Conservation (phyloP, 1,140 invertebrate species). For the Chironomus tepperi region DNA sequence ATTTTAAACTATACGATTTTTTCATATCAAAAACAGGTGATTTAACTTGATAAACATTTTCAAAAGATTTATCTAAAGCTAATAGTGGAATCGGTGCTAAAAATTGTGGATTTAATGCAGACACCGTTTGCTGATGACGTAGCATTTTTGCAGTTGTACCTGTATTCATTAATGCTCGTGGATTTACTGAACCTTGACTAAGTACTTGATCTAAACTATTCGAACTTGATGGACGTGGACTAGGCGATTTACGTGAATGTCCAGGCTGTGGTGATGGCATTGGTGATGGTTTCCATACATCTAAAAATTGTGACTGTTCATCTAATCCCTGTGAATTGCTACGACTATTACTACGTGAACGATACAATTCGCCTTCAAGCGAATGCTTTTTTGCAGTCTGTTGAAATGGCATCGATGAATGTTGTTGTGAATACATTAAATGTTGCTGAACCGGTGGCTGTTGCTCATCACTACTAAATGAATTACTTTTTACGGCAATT, state of each 20-base stretch:
- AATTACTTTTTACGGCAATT: constrained; percentile 20
- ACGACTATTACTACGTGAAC: constrained; percentile 38
- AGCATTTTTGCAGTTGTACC: constrained; percentile 18
- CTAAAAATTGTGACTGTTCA: neutral
- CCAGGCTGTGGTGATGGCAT: neutral
- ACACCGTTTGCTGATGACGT: neutral
- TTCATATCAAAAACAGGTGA: constrained; percentile 28
- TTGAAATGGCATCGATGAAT: neutral
- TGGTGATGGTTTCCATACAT: constrained; percentile 11
- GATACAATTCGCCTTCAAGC: constrained; percentile 37
- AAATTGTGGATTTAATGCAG: constrained; percentile 15
- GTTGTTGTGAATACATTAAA: neutral
- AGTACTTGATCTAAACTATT: constrained; percentile 4
- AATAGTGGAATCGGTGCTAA: constrained; percentile 10
- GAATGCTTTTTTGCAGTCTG: constrained; percentile 29
- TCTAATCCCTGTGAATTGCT: constrained; percentile 34
- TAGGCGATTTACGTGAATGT: neutral
- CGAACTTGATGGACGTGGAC: neutral
- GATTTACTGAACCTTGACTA: constrained; percentile 7
- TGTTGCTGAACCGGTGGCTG: neutral
- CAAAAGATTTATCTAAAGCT: constrained; percentile 21
- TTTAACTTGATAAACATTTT: constrained; percentile 20
- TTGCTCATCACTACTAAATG: constrained; percentile 7
- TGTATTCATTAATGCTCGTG: neutral
- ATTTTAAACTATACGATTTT: constrained; percentile 33